Percentiles rank a stretch among this genome's conserved stretches.
These are phyloP conservation scores for Petrosia ficiformis DNA, from an alignment of 37 sponge, comb jelly and placozoan species.

Conservation along the genomic window DNA sequence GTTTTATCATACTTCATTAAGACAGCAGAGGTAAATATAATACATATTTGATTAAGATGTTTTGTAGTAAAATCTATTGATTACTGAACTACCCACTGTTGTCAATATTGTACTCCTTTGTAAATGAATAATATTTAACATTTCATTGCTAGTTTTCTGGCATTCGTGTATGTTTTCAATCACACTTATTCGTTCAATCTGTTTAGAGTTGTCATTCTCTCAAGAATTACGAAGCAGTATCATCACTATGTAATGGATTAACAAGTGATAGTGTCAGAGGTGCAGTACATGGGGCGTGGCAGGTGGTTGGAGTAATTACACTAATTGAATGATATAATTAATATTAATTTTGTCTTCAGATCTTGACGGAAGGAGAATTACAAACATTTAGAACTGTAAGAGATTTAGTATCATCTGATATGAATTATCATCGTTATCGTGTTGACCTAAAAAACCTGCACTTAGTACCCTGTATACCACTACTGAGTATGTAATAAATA, in stretches of 20 bases:
- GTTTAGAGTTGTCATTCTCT: slow-evolving; percentile 61
- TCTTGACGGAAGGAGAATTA: slow-evolving; percentile 11
- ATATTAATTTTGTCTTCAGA: neutral
- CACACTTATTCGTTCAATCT: neutral
- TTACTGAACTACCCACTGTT: too few relatives aligned
- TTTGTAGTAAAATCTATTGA: too few relatives aligned
- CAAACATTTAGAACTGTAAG: too few relatives aligned
- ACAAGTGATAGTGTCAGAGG: slow-evolving; percentile 3
- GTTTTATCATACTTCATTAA: slow-evolving; percentile 70
- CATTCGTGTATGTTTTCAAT: neutral
- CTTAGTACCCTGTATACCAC: slow-evolving; percentile 51
- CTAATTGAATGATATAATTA: neutral
- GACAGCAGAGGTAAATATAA: slow-evolving; percentile 65
- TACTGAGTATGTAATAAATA: slow-evolving; percentile 53
- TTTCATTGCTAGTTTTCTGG: too few relatives aligned
- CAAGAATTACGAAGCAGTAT: slow-evolving; percentile 69
- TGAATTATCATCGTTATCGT: slow-evolving; percentile 42
- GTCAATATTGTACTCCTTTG: too few relatives aligned
- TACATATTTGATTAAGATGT: too few relatives aligned
- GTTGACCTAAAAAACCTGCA: slow-evolving; percentile 32
- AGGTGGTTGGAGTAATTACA: slow-evolving; percentile 17
- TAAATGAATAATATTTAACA: too few relatives aligned
- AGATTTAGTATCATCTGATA: too few relatives aligned
- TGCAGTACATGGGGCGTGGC: slow-evolving; percentile 14
- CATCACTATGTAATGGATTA: slow-evolving; percentile 50